Percentiles rank a stretch among this genome's conserved stretches.
These are phyloP conservation scores for Toxotes jaculatrix DNA, from an alignment of 2,113 vertebrate genomes.

Conservation along the genomic window DNA sequence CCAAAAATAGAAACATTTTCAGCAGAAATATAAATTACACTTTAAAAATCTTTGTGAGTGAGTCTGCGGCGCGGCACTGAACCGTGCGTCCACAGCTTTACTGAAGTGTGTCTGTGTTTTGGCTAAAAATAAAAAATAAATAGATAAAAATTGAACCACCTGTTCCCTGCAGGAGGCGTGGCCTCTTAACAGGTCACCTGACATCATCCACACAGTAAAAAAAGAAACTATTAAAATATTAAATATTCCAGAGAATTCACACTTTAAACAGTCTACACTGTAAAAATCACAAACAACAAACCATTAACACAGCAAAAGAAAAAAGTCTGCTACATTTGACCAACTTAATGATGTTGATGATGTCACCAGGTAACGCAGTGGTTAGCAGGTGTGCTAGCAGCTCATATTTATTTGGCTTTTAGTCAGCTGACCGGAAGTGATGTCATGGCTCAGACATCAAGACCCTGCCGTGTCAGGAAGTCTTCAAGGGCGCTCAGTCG, in stretches of 20 bases:
- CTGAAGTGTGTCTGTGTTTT: background rate
- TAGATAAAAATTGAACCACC: background rate
- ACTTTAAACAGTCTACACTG: constrained; percentile 28
- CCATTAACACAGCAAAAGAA: constrained; percentile 13
- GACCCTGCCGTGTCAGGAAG: constrained; percentile 88
- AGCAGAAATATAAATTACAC: constrained; percentile 66
- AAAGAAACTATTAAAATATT: constrained; percentile 23
- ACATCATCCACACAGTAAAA: constrained; percentile 15
- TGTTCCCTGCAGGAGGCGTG: background rate
- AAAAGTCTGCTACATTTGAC: background rate
- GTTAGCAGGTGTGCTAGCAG: constrained; percentile 36
- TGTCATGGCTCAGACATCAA: constrained; percentile 76
- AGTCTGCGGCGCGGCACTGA: background rate
- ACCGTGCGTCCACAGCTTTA: background rate
- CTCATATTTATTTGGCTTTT: constrained; percentile 36
- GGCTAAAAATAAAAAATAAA: too few species aligned
- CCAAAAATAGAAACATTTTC: constrained; percentile 69
- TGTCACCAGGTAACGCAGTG: background rate
- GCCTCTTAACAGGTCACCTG: background rate
- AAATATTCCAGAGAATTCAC: constrained; percentile 31
- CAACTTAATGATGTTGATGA: background rate
- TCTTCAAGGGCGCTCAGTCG: constrained; percentile 92
- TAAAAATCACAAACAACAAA: constrained; percentile 23
- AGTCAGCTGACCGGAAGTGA: constrained; percentile 41
- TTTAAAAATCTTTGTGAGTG: constrained; percentile 24